Percentiles rank a stretch among this genome's conserved stretches.
Evolutionary conservation across 2,797 vertebrate genomes (phyloP).

Genomic region (Sebastes variabilis): DNA sequence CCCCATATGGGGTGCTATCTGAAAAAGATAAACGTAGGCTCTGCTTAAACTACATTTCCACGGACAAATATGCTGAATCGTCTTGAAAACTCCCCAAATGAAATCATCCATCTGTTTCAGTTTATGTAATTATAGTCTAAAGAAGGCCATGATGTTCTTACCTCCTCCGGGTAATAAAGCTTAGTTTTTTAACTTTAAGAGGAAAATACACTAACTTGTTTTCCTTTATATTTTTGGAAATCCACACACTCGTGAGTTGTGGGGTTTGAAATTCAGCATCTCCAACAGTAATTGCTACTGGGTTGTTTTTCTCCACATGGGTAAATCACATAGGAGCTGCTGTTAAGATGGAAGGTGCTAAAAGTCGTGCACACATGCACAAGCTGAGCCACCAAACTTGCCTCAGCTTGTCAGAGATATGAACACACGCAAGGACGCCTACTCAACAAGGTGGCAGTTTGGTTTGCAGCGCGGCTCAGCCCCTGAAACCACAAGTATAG

Average conservation of each 20-base stretch:
- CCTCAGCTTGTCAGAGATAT: slow-evolving; percentile 50
- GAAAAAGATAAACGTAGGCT: background rate
- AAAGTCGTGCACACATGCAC: slow-evolving; percentile 23
- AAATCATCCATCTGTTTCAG: slow-evolving; percentile 52
- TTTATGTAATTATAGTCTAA: slow-evolving; percentile 47
- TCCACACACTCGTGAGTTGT: background rate
- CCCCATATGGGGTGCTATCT: background rate
- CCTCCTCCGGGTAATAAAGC: slow-evolving; percentile 18
- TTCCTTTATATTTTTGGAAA: slow-evolving; percentile 20
- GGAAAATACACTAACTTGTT: slow-evolving; percentile 7
- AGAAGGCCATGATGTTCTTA: slow-evolving; percentile 17
- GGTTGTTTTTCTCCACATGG: slow-evolving; percentile 41
- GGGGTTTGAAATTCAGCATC: slow-evolving; percentile 16
- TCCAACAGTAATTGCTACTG: slow-evolving; percentile 23
- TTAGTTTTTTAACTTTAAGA: slow-evolving; percentile 11
- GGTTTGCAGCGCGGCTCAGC: slow-evolving; percentile 18
- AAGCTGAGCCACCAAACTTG: slow-evolving; percentile 39
- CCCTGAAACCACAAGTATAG: slow-evolving; percentile 34
- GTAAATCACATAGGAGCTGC: slow-evolving; percentile 36
- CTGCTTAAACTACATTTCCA: background rate
- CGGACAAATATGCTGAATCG: background rate
- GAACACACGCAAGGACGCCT: background rate
- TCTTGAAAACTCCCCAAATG: slow-evolving; percentile 12
- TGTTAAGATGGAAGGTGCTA: slow-evolving; percentile 43
- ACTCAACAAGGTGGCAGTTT: slow-evolving; percentile 49